Base-by-base conservation (phyloP, 2,113 vertebrate genomes). In the Mola mola region DNA sequence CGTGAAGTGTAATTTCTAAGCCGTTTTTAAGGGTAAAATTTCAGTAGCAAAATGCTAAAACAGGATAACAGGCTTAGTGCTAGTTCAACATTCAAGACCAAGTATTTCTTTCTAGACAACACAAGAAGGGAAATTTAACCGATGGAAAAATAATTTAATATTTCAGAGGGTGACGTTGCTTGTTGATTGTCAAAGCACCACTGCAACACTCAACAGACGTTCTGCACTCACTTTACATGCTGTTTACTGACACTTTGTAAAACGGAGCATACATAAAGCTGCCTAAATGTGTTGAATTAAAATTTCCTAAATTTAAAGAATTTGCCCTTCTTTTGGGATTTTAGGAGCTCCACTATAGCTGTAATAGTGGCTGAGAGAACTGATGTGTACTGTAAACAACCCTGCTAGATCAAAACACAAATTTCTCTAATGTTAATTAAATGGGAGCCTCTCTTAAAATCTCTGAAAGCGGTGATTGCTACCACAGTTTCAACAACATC, bases 181-280 rank as follows among this genome's bases (percentile, higher is more conserved):
- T 33, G 16, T 72, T 87, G 85, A 87, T 87, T 87, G 85, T 87
- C 85, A 79, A 65, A 70, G 69, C 82, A 70, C 57, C 71, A 68
- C 59, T 33, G 34, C 33, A 72, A 55, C 44, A 6, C 47, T 55
- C 13, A 3, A 29, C 8, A n/a, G 19, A 26, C 1, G 19, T 52
- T 48, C 8, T 24, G 26, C 46, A n/a, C 17, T 21, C 24, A 1
- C 12, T 7, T n/a, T 16, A 12, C 16, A 29, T 5, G 34, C 2
- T n/a, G 16, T 16, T 6, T 13, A 7, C 33, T 33, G 12, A 13
- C 13, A 24, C 8, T 2, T 33, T 40, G 8, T n/a, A n/a, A n/a
- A n/a, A n/a, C n/a, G n/a, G n/a, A n/a, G n/a, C n/a, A n/a, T n/a
- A 33, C 29, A 33, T 33, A 10, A 33, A 33, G 13, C 31, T 33